Base-by-base conservation (phyloP, 2,797 vertebrate genomes). In the Carduelis carduelis region DNA sequence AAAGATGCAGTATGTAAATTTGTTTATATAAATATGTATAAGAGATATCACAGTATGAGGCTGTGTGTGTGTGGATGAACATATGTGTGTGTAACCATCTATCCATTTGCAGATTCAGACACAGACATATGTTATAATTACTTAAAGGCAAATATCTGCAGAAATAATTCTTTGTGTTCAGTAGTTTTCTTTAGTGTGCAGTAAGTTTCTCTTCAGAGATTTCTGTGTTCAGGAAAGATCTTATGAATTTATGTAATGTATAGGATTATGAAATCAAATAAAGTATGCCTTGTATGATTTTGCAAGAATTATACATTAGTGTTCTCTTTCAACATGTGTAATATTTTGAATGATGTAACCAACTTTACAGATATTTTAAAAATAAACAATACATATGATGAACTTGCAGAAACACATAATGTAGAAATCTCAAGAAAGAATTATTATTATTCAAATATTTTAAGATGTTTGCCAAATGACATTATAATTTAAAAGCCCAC, bases 1-100 rank as follows among this genome's bases (percentile, higher is more conserved):
- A 37, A 93, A 80, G 84, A 88, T 80, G 66, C 70, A 32, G 69
- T 80, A 96, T 96, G 95, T 90, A 96, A 97, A 96, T 96, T 95
- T 96, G 86, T 96, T 96, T 96, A 83, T 94, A 96, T 96, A 96
- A 95, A 96, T 95, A 96, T 96, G 94, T 89, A 95, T 97, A 95
- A 95, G 95, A 96, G 72, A 50, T n/a, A 90, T 64, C 94, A 86
- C 91, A 94, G 75, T 80, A 78, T 88, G 90, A 90, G 93, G 95
- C 91, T 96, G 6, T 90, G 88, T 83, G 81, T 95, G 89, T 95
- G 85, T 84, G 91, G 22, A 66, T n/a, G 95, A 96, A 76, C 96
- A 96, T 96, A 95, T 96, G 94, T 95, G 94, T 95, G 87, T 96
- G 83, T 96, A 96, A 91, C 91, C 95, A 90, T 76, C 76, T 69